Evolutionary conservation across 2,797 vertebrate genomes (phyloP).

Genomic region (Lateolabrax maculatus): DNA sequence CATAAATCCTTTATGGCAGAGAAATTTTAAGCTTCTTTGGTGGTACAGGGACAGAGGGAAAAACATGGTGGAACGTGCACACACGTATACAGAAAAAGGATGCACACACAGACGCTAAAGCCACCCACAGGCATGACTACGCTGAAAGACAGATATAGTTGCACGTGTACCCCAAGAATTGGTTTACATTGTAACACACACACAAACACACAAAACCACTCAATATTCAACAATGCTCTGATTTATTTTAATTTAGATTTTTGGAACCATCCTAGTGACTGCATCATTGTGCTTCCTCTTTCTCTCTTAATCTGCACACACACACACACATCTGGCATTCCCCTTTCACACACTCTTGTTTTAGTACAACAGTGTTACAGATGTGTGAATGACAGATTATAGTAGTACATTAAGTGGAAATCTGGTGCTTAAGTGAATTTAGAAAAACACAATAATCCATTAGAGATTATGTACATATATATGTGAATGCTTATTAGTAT

Average conservation of each 20-base stretch:
- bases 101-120: conserved; percentile 37
- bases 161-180: conserved; percentile 1
- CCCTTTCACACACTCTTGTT: conserved; percentile 14
- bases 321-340: background rate
- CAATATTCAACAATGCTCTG: background rate
- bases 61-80: conserved; percentile 57
- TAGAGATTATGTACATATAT: background rate
- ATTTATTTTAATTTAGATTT: background rate
- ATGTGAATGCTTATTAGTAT: background rate
- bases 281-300: conserved; percentile 5
- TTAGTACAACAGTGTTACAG: conserved; percentile 20
- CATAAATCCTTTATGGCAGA: conserved; percentile 84
- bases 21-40: conserved; percentile 85
- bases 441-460: conserved; percentile 24
- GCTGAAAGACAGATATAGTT: conserved; percentile 28
- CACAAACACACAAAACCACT: background rate
- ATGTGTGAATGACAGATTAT: conserved; percentile 37
- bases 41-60: conserved; percentile 70
- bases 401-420: conserved; percentile 1
- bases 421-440: conserved; percentile 12
- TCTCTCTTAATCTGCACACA: conserved; percentile 4
- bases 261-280: background rate
- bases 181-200: conserved; percentile 8
- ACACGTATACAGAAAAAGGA: conserved; percentile 39
- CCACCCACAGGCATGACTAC: conserved; percentile 21